Evolutionary conservation across 2,888 invertebrate genomes (phyloP), one percentile per base, ranked within the genome.

Genomic region (Ariolimax columbianus): DNA sequence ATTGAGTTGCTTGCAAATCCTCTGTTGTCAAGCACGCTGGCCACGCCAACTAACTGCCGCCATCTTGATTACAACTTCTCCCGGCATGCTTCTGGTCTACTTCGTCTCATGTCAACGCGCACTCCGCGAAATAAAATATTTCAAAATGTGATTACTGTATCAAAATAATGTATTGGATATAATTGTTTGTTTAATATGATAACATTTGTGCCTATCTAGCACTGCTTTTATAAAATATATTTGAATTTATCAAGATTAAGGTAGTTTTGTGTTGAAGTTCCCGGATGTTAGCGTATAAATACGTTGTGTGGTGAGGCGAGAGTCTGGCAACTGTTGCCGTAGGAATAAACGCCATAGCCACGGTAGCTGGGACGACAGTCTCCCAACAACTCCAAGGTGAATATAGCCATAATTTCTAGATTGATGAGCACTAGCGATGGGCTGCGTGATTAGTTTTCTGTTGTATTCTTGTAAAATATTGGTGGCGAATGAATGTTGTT

Each of bases 331-430:
- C 94, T 91, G 94, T 94, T 94, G 94, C 94, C 94, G 91, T 94
- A 94, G 94, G 93, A 94, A 94, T 94, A 93, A 94, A 94, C 94
- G 94, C 94, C 94, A 94, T 94, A 94, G 94, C 90, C 94, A 94
- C 94, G 90, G 94, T 94, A 94, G 91, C 94, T 94, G 93, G 93
- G 94, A 94, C 94, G 94, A 94, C 94, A 94, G 94, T 94, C 93
- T 92, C 94, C 93, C 93, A 94, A 94, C 94, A 93, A 90, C 87
- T 86, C 89, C 91, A 92, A 93, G 92, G 93, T 93, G 91, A 93
- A 81, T 84, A 77, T 84, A 72, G 51, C 70, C 33, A 40, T 82
- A 23, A 77, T 82, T 66, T 75, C 43, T 77, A 19, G 38, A 70
- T 38, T 70, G 38, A 70, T 70, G 70, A 70, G 38, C 38, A 17